Base-by-base conservation (phyloP, 2,113 vertebrate genomes). In the Xenopus borealis region DNA sequence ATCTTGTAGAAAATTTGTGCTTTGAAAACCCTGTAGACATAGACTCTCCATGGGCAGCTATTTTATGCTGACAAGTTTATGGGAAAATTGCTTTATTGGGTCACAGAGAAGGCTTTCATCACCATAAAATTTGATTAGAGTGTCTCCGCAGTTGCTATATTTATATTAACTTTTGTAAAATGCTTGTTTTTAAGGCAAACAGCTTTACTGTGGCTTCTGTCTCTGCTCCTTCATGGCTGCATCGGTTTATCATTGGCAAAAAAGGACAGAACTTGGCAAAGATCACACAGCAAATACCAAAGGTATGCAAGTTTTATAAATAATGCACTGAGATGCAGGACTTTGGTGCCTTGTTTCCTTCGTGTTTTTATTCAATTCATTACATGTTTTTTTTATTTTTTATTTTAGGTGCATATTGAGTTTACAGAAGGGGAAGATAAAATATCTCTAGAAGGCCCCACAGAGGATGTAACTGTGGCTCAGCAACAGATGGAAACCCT, bases 191-290 rank as follows among this genome's bases (percentile, higher is more conserved):
- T 71, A 62, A 99, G 97, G 97, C 97, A 79, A 99, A 98, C 91
- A 99, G 97, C 84, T 98, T 98, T 79, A 95, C 92, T 18, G 89
- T 98, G 83, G 96, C 96, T 83, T 93, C 94, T 5, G 96, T 99
- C 47, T 87, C 91, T 40, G 97, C 97, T 89, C 97, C 97, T 69
- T 95, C 97, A 84, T 99, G 97, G 97, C 95, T 99, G 88, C 97
- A 99, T 89, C 97, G 97, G 76, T 99, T 99, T 86, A 98, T 99
- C 82, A 99, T 99, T 80, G 97, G 97, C 87, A 99, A 99, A 91
- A 99, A 99, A 85, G 97, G 97, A 80, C 97, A 99, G 88, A 99
- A 99, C 83, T 89, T 99, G 92, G 95, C 96, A 79, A 98, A 95
- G 89, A 94, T 99, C 81, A 99, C 97, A 62, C 96, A 98, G 85